These are phyloP conservation scores for Corythucha ciliata DNA, from an alignment of 2,888 invertebrate species.

Conservation along the genomic window DNA sequence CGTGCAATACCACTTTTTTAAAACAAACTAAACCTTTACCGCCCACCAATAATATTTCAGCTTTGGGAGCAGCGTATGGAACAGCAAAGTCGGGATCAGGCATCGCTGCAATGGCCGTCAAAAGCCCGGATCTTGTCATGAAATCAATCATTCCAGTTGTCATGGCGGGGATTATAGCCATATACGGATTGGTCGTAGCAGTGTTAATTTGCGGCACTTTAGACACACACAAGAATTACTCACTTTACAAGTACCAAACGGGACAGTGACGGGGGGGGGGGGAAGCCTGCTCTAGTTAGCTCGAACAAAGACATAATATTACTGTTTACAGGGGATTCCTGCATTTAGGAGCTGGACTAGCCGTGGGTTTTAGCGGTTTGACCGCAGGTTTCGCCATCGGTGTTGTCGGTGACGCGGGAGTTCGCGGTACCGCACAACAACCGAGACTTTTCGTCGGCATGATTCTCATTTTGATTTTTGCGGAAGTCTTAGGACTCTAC, in stretches of 20 bases:
- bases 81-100: constrained; percentile 99
- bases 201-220: constrained; percentile 89
- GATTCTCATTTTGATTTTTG: constrained; percentile 99
- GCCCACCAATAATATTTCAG: constrained; percentile 97
- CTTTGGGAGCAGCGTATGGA: constrained; percentile 96
- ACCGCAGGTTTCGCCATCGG: constrained; percentile 99
- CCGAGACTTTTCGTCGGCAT: constrained; percentile 99
- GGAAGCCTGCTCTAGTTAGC: too few species aligned
- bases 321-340: constrained; percentile 93
- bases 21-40: too few species aligned
- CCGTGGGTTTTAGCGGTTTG: constrained; percentile 94
- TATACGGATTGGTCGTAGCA: constrained; percentile 97
- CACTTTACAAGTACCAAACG: too few species aligned
- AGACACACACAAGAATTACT: constrained; percentile 48
- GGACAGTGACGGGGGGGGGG: too few species aligned
- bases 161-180: constrained; percentile 99
- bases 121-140: constrained; percentile 99
- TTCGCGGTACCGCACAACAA: constrained; percentile 98
- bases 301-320: too few species aligned
- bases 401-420: constrained; percentile 98
- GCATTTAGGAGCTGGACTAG: constrained; percentile 92
- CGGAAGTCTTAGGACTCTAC: constrained; percentile 99
- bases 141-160: constrained; percentile 99
- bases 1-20: too few species aligned
- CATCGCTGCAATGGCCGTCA: constrained; percentile 99